These are phyloP conservation scores for Periparus ater DNA, from an alignment of 2,797 vertebrate species.

Conservation along the genomic window DNA sequence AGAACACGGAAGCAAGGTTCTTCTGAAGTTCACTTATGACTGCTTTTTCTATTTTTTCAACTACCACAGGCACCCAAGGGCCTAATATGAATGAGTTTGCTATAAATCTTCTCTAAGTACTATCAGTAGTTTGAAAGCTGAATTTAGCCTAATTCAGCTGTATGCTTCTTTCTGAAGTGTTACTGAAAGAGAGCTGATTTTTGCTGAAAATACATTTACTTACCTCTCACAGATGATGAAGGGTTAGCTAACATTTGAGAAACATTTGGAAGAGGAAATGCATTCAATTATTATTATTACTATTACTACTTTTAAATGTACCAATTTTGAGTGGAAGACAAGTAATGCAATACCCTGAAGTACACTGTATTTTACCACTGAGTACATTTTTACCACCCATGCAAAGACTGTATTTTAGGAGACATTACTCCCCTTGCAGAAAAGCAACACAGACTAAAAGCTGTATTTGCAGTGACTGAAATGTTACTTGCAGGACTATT, in stretches of 20 bases:
- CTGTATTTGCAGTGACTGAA: background rate
- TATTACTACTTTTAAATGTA: background rate
- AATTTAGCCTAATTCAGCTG: background rate
- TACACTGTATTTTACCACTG: background rate
- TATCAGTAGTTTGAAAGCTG: background rate
- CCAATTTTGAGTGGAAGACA: background rate
- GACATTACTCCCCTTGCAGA: background rate
- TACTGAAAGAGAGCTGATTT: background rate
- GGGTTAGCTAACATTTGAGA: conserved; percentile 32
- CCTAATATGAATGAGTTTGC: background rate
- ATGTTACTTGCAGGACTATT: background rate
- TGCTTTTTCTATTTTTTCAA: background rate
- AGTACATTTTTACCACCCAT: background rate
- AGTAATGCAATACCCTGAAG: background rate
- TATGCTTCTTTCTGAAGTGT: background rate
- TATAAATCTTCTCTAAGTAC: background rate
- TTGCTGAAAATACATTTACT: background rate
- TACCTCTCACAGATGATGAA: conserved; percentile 27
- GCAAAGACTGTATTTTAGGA: background rate
- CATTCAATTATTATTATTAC: background rate
- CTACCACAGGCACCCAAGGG: background rate
- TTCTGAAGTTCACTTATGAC: background rate
- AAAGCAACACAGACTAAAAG: background rate
- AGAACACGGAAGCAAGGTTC: background rate
- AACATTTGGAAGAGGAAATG: conserved; percentile 50